phyloP scores from a whole-genome alignment of 2,888 invertebrate genomes.

The Eudasyphora cyanicolor region DNA sequence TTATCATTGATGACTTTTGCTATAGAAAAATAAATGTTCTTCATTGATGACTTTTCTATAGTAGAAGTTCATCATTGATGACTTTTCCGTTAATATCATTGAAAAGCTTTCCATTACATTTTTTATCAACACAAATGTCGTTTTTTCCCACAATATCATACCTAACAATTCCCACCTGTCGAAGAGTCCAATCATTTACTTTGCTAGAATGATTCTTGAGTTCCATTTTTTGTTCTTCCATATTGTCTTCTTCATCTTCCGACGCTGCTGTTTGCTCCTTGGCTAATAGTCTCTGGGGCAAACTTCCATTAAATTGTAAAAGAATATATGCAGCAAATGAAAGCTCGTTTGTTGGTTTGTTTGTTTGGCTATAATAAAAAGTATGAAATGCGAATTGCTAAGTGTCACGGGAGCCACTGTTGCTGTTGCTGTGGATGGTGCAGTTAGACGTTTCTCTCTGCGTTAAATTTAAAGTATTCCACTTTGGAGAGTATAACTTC shows the following conservation, averaged over 20 bases:
- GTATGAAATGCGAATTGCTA: conserved; percentile 18
- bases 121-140: neutral
- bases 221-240: neutral
- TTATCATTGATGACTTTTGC: too few relatives aligned
- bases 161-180: neutral
- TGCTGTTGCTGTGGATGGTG: neutral
- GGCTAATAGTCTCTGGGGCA: conserved; percentile 41
- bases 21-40: too few relatives aligned
- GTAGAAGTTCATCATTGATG: too few relatives aligned
- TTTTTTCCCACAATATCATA: neutral
- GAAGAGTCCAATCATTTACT: neutral
- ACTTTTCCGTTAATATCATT: too few relatives aligned
- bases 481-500: neutral
- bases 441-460: neutral
- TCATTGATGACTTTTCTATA: too few relatives aligned
- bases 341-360: too few relatives aligned
- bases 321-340: conserved; percentile 26
- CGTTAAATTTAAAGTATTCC: conserved; percentile 21
- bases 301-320: conserved; percentile 49
- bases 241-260: neutral
- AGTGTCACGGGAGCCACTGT: neutral
- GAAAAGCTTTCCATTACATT: too few relatives aligned
- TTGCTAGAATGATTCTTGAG: neutral
- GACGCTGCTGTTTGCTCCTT: neutral
- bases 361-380: neutral